Conservation (phyloP, 2,797 vertebrate species). For the Rhadinocentrus ornatus region DNA sequence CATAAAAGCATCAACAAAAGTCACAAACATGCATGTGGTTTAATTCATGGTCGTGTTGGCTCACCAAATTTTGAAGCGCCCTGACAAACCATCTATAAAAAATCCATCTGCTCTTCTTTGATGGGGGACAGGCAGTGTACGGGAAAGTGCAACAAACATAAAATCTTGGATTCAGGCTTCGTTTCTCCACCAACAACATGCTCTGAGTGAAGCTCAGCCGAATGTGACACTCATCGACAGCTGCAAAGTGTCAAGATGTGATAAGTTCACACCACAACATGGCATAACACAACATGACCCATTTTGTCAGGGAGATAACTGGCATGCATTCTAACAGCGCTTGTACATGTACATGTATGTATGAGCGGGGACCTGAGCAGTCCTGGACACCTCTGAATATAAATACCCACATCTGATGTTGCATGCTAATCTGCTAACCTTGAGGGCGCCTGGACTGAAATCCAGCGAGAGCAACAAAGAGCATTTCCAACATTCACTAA, state of each 20-base stretch:
- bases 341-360: constrained; percentile 37
- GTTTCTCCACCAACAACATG: not conserved
- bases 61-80: not conserved
- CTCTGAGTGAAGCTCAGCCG: not conserved
- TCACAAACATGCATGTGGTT: not conserved
- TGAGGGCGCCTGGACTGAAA: constrained; percentile 44
- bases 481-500: constrained; percentile 55
- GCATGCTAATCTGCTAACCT: constrained; percentile 73
- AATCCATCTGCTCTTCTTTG: no score
- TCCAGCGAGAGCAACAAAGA: constrained; percentile 34
- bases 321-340: constrained; percentile 51
- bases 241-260: constrained; percentile 36
- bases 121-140: not conserved
- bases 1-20: no score
- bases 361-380: constrained; percentile 51
- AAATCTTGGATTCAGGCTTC: not conserved
- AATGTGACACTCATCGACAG: constrained; percentile 32
- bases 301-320: constrained; percentile 50
- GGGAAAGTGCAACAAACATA: not conserved
- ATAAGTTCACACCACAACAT: constrained; percentile 39
- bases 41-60: not conserved
- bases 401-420: constrained; percentile 60
- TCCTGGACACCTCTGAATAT: constrained; percentile 42
- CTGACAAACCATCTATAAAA: no score
- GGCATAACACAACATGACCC: constrained; percentile 29